phyloP scores from a whole-genome alignment of 2,888 invertebrate species.

The Habrosyne pyritoides region DNA sequence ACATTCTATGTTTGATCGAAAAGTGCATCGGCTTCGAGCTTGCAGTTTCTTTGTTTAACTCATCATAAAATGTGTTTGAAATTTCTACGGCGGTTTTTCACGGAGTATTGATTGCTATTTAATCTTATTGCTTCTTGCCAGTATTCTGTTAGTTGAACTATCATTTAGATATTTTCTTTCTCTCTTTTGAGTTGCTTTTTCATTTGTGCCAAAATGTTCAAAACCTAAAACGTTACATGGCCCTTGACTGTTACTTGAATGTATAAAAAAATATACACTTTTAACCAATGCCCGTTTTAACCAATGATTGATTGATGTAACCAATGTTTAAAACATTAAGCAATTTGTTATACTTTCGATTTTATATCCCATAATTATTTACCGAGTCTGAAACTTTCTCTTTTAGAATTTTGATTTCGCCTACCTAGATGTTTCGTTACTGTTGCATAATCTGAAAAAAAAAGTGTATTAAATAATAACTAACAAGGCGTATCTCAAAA shows the following conservation, averaged over 20 bases:
- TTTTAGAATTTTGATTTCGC: constrained; percentile 50
- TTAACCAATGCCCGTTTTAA: background rate
- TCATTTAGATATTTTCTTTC: too few species aligned
- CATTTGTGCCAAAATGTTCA: too few species aligned
- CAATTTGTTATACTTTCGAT: constrained; percentile 68
- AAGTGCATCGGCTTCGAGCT: background rate
- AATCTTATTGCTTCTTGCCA: too few species aligned
- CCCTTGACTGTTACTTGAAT: background rate
- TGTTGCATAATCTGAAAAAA: constrained; percentile 42
- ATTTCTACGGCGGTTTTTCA: background rate
- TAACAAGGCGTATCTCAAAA: constrained; percentile 32
- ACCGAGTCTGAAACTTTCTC: constrained; percentile 63
- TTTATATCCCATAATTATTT: constrained; percentile 62
- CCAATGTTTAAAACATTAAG: constrained; percentile 49
- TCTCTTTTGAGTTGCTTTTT: background rate
- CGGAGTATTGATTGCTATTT: background rate
- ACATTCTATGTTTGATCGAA: constrained; percentile 9
- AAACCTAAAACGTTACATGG: too few species aligned
- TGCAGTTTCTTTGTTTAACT: background rate
- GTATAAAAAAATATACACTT: background rate
- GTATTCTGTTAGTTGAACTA: too few species aligned
- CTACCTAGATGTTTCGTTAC: constrained; percentile 18
- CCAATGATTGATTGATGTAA: constrained; percentile 54
- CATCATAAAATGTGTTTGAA: background rate
- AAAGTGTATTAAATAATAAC: constrained; percentile 29